A percentile compares a stretch with the other conserved stretches of the same genome.
Evolutionary conservation across 2,888 invertebrate species (phyloP).

Genomic region (Endomychus coccineus): DNA sequence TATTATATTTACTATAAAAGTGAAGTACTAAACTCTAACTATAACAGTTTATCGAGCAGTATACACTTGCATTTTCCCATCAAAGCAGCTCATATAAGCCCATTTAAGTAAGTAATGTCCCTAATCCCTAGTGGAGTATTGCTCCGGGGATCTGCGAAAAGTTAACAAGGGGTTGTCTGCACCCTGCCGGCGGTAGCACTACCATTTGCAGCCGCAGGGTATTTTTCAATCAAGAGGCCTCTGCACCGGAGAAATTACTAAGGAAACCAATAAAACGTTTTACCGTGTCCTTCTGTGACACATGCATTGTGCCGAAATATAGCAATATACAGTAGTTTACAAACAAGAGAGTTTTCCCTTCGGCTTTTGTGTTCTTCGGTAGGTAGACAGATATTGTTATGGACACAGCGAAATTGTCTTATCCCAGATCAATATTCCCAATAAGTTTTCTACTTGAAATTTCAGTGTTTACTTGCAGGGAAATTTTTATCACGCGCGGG

Average conservation of each 20-base stretch:
- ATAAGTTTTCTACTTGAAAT: too few relatives aligned
- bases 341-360: too few relatives aligned
- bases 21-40: too few relatives aligned
- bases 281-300: conserved; percentile 17
- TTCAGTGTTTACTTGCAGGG: too few relatives aligned
- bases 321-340: conserved; percentile 7
- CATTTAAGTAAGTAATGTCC: conserved; percentile 1
- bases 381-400: too few relatives aligned
- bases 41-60: too few relatives aligned
- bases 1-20: too few relatives aligned
- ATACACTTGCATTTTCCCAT: too few relatives aligned
- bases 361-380: too few relatives aligned
- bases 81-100: conserved; percentile 1
- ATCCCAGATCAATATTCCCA: too few relatives aligned
- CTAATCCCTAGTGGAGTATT: conserved; percentile 6
- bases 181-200: conserved; percentile 11
- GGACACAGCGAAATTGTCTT: too few relatives aligned
- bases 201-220: conserved; percentile 8
- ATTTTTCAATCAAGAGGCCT: not conserved
- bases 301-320: not conserved
- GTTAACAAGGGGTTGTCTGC: conserved; percentile 9
- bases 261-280: conserved; percentile 1
- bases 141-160: conserved; percentile 2
- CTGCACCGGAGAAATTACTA: not conserved
- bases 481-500: too few relatives aligned